Percentiles rank a stretch among this genome's conserved stretches.
These are phyloP conservation scores for Cyprinodon variegatus DNA, from an alignment of 2,113 vertebrate species.

Conservation along the genomic window DNA sequence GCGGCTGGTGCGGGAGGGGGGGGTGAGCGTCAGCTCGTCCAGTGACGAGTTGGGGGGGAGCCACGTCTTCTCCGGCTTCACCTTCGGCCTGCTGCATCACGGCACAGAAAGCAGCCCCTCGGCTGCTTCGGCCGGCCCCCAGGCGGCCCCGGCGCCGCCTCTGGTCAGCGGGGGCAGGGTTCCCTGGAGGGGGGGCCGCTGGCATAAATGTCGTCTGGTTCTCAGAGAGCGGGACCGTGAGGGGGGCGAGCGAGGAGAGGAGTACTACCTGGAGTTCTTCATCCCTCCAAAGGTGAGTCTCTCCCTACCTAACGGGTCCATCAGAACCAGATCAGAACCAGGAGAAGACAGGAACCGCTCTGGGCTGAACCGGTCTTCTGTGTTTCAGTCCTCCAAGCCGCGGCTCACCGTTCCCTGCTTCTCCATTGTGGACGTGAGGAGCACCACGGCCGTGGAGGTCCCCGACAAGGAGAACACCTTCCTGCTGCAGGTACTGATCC, in stretches of 20 bases:
- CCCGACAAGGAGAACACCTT: conserved; percentile 94
- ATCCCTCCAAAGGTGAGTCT: conserved; percentile 88
- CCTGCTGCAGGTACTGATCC: conserved; percentile 83
- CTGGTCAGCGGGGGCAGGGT: conserved; percentile 70
- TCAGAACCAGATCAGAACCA: too few species aligned
- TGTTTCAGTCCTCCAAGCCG: conserved; percentile 84
- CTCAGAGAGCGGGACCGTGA: conserved; percentile 83
- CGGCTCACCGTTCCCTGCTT: conserved; percentile 87
- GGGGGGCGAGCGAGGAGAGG: conserved; percentile 78
- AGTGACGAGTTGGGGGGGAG: conserved; percentile 71
- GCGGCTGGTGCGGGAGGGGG: conserved; percentile 80
- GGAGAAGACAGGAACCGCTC: too few species aligned
- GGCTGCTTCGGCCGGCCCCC: conserved; percentile 21
- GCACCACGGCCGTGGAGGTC: conserved; percentile 89
- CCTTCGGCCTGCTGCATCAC: conserved; percentile 80
- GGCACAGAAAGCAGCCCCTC: conserved; percentile 73
- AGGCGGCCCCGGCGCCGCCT: conserved; percentile 29
- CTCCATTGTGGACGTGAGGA: conserved; percentile 85
- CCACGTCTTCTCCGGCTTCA: conserved; percentile 76
- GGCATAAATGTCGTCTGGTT: conserved; percentile 91
- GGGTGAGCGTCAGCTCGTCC: conserved; percentile 78
- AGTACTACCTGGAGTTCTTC: conserved; percentile 91
- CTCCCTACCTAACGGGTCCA: not conserved
- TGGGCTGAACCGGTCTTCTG: not conserved
- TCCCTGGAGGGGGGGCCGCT: conserved; percentile 78